Conservation (phyloP, 2,888 invertebrate genomes). For the Gymnosoma rotundatum region DNA sequence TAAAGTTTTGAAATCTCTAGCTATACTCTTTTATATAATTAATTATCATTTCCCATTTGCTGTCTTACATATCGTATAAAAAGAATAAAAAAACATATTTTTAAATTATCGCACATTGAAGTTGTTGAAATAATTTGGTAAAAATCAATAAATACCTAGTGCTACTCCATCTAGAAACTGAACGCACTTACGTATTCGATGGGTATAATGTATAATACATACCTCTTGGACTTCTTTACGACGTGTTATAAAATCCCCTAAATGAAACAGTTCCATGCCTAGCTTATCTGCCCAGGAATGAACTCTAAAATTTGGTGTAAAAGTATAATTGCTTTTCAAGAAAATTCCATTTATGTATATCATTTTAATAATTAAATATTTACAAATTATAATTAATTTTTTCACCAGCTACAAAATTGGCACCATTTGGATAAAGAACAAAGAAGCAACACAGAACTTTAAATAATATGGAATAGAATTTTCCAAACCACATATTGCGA, state of each 20-base stretch:
- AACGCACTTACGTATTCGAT: neutral
- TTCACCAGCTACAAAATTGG: slow-evolving; percentile 79
- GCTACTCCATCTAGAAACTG: neutral
- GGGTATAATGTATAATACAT: slow-evolving; percentile 73
- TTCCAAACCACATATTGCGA: slow-evolving; percentile 56
- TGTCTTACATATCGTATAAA: neutral
- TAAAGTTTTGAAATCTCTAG: no score
- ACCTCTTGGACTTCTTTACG: slow-evolving; percentile 90
- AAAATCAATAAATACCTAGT: slow-evolving; percentile 79
- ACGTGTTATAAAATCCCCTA: slow-evolving; percentile 91
- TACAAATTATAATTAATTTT: slow-evolving; percentile 82
- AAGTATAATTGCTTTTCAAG: slow-evolving; percentile 4
- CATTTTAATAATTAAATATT: slow-evolving; percentile 69
- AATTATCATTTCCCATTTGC: neutral
- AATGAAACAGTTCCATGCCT: slow-evolving; percentile 90
- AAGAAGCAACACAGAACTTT: slow-evolving; percentile 74
- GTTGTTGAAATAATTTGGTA: slow-evolving; percentile 63
- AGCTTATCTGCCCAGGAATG: slow-evolving; percentile 92
- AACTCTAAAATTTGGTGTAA: slow-evolving; percentile 83
- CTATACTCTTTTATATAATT: no score
- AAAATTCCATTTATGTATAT: neutral
- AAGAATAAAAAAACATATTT: neutral
- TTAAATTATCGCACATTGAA: slow-evolving; percentile 41
- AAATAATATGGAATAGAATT: slow-evolving; percentile 47
- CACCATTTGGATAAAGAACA: slow-evolving; percentile 78